Evolutionary conservation across 2,797 vertebrate genomes (phyloP).

Genomic region (Typhlichthys eigenmanni): DNA sequence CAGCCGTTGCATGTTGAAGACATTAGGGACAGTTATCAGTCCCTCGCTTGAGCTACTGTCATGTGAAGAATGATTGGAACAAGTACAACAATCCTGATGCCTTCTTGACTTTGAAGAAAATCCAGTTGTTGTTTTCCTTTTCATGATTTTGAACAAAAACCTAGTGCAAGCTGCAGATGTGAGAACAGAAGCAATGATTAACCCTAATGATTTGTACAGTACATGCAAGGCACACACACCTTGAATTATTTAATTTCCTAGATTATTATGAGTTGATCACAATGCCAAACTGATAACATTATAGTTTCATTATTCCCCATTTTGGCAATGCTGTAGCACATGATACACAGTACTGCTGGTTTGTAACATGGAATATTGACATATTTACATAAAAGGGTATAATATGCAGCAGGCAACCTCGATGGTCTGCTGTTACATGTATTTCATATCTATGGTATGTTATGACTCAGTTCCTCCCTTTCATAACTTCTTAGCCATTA

Average conservation of each 20-base stretch:
- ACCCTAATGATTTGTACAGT: slow-evolving; percentile 3
- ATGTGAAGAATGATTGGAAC: slow-evolving; percentile 74
- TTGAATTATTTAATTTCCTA: slow-evolving; percentile 51
- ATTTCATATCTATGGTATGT: slow-evolving; percentile 12
- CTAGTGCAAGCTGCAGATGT: slow-evolving; percentile 16
- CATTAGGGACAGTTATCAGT: slow-evolving; percentile 62
- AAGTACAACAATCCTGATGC: slow-evolving; percentile 41
- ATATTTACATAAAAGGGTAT: slow-evolving; percentile 53
- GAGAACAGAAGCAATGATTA: slow-evolving; percentile 4
- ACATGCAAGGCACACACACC: slow-evolving; percentile 14
- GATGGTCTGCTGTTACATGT: slow-evolving; percentile 10
- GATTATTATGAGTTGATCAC: slow-evolving; percentile 63
- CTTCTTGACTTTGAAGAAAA: slow-evolving; percentile 39
- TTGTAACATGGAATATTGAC: slow-evolving; percentile 62
- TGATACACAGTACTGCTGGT: slow-evolving; percentile 71
- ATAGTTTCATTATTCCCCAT: slow-evolving; percentile 40
- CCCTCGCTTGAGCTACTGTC: slow-evolving; percentile 62
- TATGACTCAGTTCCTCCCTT: slow-evolving; percentile 23
- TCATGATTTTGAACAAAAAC: slow-evolving; percentile 19
- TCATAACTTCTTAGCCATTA: slow-evolving; percentile 37
- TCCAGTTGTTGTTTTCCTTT: slow-evolving; percentile 28
- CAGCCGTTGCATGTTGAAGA: slow-evolving; percentile 54
- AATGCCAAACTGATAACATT: slow-evolving; percentile 50
- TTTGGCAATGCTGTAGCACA: slow-evolving; percentile 27
- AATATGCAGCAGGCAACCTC: slow-evolving; percentile 27